Conservation (phyloP, 2,113 vertebrate genomes). For the Ciconia maguari region DNA sequence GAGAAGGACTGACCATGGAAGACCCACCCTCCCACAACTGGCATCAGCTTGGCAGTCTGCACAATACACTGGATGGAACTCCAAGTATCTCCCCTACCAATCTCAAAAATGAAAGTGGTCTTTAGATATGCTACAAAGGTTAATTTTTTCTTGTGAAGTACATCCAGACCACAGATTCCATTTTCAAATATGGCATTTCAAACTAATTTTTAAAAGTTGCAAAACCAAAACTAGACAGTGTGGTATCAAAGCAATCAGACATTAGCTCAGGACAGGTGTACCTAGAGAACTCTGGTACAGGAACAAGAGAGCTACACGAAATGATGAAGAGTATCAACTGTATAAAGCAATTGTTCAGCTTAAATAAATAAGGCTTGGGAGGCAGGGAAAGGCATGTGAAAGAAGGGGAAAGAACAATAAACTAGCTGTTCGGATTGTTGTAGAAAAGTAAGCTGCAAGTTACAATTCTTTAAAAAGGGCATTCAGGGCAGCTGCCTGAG, state of each 20-base stretch:
- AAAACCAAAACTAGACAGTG: neutral
- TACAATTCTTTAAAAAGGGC: neutral
- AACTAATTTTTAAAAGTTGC: neutral
- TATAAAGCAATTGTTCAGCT: neutral
- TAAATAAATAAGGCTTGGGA: neutral
- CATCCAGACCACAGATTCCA: neutral
- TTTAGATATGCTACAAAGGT: neutral
- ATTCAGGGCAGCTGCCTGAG: neutral
- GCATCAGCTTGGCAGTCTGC: neutral
- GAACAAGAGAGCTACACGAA: neutral
- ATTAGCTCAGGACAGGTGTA: neutral
- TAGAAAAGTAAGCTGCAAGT: neutral
- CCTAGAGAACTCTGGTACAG: neutral
- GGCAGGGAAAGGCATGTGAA: neutral
- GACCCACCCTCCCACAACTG: neutral
- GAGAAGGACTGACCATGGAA: neutral
- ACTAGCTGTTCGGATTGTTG: neutral
- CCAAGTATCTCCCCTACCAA: neutral
- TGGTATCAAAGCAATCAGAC: neutral
- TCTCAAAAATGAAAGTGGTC: neutral
- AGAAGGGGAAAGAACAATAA: neutral
- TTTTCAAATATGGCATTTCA: neutral
- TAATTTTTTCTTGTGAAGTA: neutral
- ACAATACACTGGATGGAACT: neutral
- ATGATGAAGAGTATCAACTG: neutral